A percentile compares a stretch with the other conserved stretches of the same genome.
phyloP scores from a whole-genome alignment of 2,797 vertebrate genomes.

The Tinamus major region DNA sequence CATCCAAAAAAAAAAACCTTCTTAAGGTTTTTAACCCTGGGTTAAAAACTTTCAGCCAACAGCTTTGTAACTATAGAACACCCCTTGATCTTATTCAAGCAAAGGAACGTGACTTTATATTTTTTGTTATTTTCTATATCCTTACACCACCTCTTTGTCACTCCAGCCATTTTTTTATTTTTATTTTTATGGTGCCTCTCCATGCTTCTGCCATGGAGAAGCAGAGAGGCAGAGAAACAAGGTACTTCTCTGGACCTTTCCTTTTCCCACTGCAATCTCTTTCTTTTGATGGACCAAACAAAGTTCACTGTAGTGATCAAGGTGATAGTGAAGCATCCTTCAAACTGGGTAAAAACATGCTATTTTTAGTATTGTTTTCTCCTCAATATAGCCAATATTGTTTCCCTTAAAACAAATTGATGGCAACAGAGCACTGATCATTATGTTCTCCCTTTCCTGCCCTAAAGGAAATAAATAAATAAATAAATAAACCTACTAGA shows the following conservation, averaged over 20 bases:
- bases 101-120: background rate
- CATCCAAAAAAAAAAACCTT: background rate
- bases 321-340: background rate
- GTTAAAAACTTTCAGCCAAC: background rate
- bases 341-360: background rate
- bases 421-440: constrained; percentile 12
- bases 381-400: background rate
- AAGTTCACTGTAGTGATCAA: background rate
- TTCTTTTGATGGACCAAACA: background rate
- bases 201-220: background rate
- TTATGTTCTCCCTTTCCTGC: background rate
- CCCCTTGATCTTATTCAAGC: background rate
- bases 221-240: too few relatives aligned
- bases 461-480: constrained; percentile 8
- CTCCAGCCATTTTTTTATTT: background rate
- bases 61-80: background rate
- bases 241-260: background rate
- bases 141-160: background rate
- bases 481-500: background rate
- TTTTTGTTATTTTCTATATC: background rate
- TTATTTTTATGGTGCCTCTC: background rate
- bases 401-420: background rate
- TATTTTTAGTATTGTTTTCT: background rate
- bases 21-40: background rate
- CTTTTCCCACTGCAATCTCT: background rate